Percentiles rank a stretch among this genome's conserved stretches.
These are phyloP conservation scores for Drosophila virilis DNA, from an alignment of 1,140 invertebrate species.

Conservation along the genomic window DNA sequence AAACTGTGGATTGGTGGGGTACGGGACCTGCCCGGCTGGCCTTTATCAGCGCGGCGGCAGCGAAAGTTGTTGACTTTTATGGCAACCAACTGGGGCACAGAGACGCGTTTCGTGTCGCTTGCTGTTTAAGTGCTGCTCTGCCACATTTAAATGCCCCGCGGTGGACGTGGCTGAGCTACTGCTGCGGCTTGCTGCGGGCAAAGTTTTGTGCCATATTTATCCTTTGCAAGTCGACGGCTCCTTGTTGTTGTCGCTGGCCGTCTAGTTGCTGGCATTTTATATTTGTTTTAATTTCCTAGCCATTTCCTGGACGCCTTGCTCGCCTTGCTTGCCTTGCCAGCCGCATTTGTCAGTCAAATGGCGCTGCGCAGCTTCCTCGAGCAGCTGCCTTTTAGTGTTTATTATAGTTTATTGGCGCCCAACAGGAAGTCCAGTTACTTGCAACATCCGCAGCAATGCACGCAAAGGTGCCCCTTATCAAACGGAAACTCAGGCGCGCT, in stretches of 20 bases:
- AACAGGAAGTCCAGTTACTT: conserved; percentile 72
- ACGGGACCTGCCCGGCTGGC: conserved; percentile 29
- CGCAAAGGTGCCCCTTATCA: conserved; percentile 41
- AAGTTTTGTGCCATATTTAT: conserved; percentile 63
- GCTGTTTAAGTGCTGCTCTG: conserved; percentile 37
- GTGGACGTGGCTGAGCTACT: conserved; percentile 27
- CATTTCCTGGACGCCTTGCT: conserved; percentile 58
- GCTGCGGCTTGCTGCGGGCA: conserved; percentile 4
- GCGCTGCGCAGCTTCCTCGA: conserved; percentile 57
- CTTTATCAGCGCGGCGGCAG: conserved; percentile 67
- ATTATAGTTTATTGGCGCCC: conserved; percentile 73
- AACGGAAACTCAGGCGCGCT: conserved; percentile 45
- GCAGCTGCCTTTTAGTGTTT: conserved; percentile 66
- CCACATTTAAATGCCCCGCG: conserved; percentile 47
- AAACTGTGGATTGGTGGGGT: conserved; percentile 13
- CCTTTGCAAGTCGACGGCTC: conserved; percentile 32
- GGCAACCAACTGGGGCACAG: conserved; percentile 60
- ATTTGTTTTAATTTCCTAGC: conserved; percentile 82
- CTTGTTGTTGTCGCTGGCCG: conserved; percentile 19
- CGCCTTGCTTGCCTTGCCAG: conserved; percentile 29
- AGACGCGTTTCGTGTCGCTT: conserved; percentile 14
- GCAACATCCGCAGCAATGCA: conserved; percentile 59
- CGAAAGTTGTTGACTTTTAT: conserved; percentile 80
- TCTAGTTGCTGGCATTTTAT: conserved; percentile 71
- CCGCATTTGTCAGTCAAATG: conserved; percentile 79